phyloP scores from a whole-genome alignment of 2,113 vertebrate genomes.

The Dipodomys ordii region DNA sequence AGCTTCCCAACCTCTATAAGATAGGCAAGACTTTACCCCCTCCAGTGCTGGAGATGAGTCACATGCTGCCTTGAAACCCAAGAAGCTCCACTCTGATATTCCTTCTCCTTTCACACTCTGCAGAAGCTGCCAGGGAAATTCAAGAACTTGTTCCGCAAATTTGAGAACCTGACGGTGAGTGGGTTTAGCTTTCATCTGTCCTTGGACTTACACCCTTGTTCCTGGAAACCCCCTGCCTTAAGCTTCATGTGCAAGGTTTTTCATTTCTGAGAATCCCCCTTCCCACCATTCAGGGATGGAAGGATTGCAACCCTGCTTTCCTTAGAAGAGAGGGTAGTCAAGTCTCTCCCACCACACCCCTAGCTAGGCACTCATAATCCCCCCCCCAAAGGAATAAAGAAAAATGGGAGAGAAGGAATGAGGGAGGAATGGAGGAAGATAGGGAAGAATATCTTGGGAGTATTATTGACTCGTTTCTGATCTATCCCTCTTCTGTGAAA shows the following conservation, averaged over 20 bases:
- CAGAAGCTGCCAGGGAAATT: slow-evolving; percentile 98
- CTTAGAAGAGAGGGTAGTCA: no score
- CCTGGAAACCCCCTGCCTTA: background rate
- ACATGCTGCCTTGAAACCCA: background rate
- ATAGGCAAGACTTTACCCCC: background rate
- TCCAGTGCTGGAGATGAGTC: background rate
- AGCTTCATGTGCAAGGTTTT: slow-evolving; percentile 22
- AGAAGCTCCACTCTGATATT: slow-evolving; percentile 7
- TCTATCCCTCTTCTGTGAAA: background rate
- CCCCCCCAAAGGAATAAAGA: background rate
- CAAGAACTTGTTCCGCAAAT: slow-evolving; percentile 97
- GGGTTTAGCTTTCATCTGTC: slow-evolving; percentile 5
- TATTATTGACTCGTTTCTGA: background rate
- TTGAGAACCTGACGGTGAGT: slow-evolving; percentile 95
- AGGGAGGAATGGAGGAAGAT: background rate
- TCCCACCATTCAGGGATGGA: background rate
- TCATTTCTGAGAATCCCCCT: background rate
- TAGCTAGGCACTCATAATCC: background rate
- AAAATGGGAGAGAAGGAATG: no score
- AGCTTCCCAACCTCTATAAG: background rate
- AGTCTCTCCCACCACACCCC: background rate
- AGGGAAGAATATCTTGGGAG: background rate
- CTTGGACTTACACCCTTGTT: background rate
- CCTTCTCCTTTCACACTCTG: slow-evolving; percentile 50
- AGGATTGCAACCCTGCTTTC: background rate